Percentiles rank a stretch among this genome's conserved stretches.
Evolutionary conservation across 1,140 invertebrate species (phyloP).

Genomic region (Caenorhabditis tropicalis): DNA sequence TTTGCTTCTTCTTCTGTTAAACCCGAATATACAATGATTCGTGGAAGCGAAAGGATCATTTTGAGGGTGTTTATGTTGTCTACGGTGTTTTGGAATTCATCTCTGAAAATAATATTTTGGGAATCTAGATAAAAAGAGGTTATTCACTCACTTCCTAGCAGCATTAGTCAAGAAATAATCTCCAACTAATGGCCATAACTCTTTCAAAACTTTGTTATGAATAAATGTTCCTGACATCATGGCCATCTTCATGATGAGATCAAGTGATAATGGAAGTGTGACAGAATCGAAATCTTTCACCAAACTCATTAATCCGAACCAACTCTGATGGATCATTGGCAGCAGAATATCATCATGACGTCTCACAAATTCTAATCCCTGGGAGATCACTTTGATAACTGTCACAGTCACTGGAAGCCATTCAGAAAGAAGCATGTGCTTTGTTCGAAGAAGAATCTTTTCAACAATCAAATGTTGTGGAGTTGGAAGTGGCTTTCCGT

Average conservation of each 20-base stretch:
- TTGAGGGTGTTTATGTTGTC: neutral
- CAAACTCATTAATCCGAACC: neutral
- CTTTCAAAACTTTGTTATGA: slow-evolving; percentile 3
- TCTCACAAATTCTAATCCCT: slow-evolving; percentile 18
- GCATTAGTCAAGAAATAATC: neutral
- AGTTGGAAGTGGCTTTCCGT: neutral
- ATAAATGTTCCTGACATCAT: neutral
- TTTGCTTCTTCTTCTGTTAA: neutral
- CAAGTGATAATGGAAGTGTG: neutral
- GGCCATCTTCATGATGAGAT: neutral
- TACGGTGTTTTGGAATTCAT: neutral
- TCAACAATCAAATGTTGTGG: neutral
- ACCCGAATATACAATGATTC: neutral
- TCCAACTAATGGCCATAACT: neutral
- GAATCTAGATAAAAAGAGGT: neutral
- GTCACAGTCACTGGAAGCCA: neutral
- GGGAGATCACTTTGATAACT: neutral
- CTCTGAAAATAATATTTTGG: neutral
- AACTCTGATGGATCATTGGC: slow-evolving; percentile 52
- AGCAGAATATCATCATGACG: slow-evolving; percentile 38
- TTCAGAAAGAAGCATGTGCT: slow-evolving; percentile 33
- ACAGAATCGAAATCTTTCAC: neutral
- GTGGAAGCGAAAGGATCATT: neutral
- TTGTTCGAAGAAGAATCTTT: slow-evolving; percentile 17
- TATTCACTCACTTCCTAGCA: neutral